Evolutionary conservation across 2,113 vertebrate genomes (phyloP).

Genomic region (Cichladusa arquata): DNA sequence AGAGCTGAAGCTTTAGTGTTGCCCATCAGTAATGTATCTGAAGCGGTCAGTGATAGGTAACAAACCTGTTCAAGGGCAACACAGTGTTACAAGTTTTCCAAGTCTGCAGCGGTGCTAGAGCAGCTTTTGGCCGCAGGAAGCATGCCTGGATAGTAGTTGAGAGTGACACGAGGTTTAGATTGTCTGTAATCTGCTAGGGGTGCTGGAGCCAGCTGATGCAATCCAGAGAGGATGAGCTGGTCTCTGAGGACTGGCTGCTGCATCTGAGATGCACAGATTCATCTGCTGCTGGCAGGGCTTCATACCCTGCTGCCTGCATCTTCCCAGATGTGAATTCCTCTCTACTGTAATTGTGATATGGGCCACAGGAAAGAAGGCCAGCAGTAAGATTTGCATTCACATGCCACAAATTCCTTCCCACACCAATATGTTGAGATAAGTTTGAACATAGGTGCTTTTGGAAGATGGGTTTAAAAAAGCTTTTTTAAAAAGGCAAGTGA

Average conservation of each 20-base stretch:
- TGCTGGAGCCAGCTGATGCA: conserved; percentile 49
- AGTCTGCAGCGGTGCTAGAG: not conserved
- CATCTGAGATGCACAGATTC: conserved; percentile 19
- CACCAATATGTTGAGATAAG: not conserved
- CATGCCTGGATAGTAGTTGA: not conserved
- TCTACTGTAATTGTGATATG: not conserved
- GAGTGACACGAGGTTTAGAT: conserved; percentile 47
- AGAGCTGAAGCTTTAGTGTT: not conserved
- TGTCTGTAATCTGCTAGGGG: conserved; percentile 23
- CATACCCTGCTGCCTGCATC: conserved; percentile 26
- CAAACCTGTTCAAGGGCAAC: not conserved
- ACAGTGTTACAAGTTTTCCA: not conserved
- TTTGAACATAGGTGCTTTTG: not conserved
- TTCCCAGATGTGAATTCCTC: conserved; percentile 65
- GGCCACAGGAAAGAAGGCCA: conserved; percentile 24
- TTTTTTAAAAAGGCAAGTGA: not conserved
- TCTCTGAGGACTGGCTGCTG: not conserved
- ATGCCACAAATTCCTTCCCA: conserved; percentile 43
- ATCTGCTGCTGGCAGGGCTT: conserved; percentile 42
- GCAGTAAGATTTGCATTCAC: not conserved
- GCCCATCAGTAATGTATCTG: not conserved
- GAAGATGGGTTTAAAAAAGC: not conserved
- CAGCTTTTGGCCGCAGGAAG: not conserved
- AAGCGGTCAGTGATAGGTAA: not conserved
- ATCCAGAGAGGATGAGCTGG: conserved; percentile 30